These are phyloP conservation scores for Rhopilema esculentum DNA, from an alignment of 30 jellyfish, hydroid and myxozoan genomes.

Conservation along the genomic window DNA sequence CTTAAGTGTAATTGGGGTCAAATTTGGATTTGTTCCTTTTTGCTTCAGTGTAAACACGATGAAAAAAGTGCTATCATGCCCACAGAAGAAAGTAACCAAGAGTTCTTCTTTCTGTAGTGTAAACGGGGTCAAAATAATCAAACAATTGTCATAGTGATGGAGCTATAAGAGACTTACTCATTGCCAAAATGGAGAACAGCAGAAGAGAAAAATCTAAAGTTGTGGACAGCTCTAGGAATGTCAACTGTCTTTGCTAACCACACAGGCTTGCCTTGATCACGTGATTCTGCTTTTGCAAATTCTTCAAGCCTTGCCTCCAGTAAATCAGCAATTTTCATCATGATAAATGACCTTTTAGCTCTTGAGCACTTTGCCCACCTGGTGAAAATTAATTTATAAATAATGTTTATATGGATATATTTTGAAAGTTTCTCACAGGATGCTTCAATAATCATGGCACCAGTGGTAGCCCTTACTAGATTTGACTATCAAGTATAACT, in stretches of 20 bases:
- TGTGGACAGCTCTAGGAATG: conserved; percentile 89
- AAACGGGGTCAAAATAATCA: too few species aligned
- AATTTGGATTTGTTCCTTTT: too few species aligned
- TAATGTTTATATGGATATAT: too few species aligned
- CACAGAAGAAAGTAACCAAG: too few species aligned
- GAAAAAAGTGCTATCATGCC: too few species aligned
- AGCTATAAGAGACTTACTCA: conserved; percentile 52
- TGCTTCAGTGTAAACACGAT: too few species aligned
- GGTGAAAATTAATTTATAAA: neutral
- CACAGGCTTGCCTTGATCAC: conserved; percentile 88
- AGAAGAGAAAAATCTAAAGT: conserved; percentile 82
- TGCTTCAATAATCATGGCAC: too few species aligned
- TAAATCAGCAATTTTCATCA: conserved; percentile 82
- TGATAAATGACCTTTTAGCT: conserved; percentile 66
- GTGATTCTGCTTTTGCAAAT: conserved; percentile 87
- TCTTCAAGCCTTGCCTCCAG: conserved; percentile 62
- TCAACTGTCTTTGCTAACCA: conserved; percentile 87
- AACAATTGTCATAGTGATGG: neutral
- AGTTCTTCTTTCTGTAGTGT: too few species aligned
- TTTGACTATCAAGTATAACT: too few species aligned
- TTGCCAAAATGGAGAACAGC: conserved; percentile 81
- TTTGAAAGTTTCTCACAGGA: too few species aligned
- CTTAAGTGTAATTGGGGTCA: too few species aligned
- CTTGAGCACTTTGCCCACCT: conserved; percentile 68
- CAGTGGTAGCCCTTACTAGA: too few species aligned